Evolutionary conservation across 1,140 invertebrate genomes (phyloP), one percentile per base, ranked within the genome.

Genomic region (Centruroides vittatus): DNA sequence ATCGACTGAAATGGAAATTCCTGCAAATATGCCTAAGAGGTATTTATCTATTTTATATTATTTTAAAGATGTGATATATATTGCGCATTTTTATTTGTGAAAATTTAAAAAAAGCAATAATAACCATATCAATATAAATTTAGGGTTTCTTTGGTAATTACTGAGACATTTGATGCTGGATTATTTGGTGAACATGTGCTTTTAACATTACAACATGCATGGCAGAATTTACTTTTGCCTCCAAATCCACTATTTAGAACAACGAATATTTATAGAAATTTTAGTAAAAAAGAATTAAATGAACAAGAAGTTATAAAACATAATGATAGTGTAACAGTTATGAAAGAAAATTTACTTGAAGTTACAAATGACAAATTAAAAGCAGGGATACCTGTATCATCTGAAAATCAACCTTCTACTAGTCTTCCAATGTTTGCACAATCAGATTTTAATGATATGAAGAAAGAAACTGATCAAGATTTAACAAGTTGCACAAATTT

Each of bases 161-260:
- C 85, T 56, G 87, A 89, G 74, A 83, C 83, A 54, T 84, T 89
- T 77, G 87, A 89, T 78, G 81, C 82, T 61, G 86, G 81, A 3
- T 68, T 88, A 35, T 83, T 89, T 73, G 87, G 87, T 12, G 87
- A 89, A 74, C 75, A 80, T 66, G 76, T 84, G 47, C 70, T 89
- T 47, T 74, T 80, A 67, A 82, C 82, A 34, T 67, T 89, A 35
- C 70, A 78, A 47, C 81, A 88, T 76, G 85, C 85, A 6, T 83
- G 81, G 77, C 69, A 80, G 60, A 69, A 80, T 64, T 71, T 87
- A 34, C 68, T 86, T 34, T 61, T 67, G 3, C 52, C 66, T 41
- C 61, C 62, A 47, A 35, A 23, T 34, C 54, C 34, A 9, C 6
- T 23, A 35, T 46, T 35, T 5, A 35, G 51, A 49, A 12, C 10